Evolutionary conservation across 1,140 invertebrate species (phyloP).

Genomic region (Leptestheria dahalacensis): DNA sequence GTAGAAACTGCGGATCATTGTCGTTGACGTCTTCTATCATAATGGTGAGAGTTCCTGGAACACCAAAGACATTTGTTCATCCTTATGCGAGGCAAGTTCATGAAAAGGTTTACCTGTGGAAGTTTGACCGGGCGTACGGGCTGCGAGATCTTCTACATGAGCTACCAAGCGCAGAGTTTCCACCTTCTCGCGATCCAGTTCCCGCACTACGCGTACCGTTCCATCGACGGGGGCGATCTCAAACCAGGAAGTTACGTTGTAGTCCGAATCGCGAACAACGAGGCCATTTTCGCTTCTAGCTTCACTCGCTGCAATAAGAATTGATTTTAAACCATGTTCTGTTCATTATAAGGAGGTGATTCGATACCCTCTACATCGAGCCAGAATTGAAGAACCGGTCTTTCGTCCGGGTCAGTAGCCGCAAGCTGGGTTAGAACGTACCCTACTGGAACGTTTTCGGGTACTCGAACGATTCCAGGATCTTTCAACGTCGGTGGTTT

Average conservation of each 20-base stretch:
- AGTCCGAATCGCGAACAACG: constrained; percentile 41
- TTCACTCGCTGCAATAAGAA: constrained; percentile 18
- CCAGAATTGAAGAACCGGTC: constrained; percentile 54
- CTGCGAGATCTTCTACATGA: constrained; percentile 67
- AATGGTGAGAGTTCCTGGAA: constrained; percentile 50
- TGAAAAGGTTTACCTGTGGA: constrained; percentile 47
- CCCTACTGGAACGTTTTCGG: constrained; percentile 57
- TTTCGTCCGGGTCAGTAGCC: constrained; percentile 63
- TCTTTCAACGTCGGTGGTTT: constrained; percentile 61
- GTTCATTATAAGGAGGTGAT: not conserved
- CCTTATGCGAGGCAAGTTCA: not conserved
- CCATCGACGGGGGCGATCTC: constrained; percentile 61
- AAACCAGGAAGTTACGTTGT: constrained; percentile 51
- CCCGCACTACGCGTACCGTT: constrained; percentile 42
- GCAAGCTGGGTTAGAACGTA: constrained; percentile 32
- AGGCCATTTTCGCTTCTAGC: constrained; percentile 56
- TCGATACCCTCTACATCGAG: constrained; percentile 27
- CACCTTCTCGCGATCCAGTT: constrained; percentile 67
- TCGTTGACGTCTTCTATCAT: constrained; percentile 63
- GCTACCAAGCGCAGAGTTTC: constrained; percentile 60
- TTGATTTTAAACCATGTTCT: too few species aligned
- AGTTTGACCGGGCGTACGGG: constrained; percentile 52
- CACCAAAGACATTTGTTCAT: constrained; percentile 6
- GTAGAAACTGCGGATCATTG: constrained; percentile 69
- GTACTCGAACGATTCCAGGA: constrained; percentile 45